These are phyloP conservation scores for Sakesphorus luctuosus DNA, from an alignment of 2,113 vertebrate species.

Conservation along the genomic window DNA sequence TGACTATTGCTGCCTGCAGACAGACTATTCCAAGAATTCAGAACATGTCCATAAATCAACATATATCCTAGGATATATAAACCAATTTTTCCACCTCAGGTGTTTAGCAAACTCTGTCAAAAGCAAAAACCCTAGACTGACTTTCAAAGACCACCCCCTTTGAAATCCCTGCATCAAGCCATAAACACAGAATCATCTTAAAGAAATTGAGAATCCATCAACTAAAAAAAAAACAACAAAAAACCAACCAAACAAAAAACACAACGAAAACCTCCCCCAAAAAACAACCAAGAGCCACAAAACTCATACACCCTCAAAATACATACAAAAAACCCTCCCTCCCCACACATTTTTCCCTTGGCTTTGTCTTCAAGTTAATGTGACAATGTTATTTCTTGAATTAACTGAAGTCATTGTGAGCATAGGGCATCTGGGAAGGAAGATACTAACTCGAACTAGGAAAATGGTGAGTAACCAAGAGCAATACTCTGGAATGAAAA, in stretches of 20 bases:
- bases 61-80: neutral
- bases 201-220: neutral
- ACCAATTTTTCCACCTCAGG: neutral
- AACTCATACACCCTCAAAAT: neutral
- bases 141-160: neutral
- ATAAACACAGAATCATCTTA: neutral
- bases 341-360: neutral
- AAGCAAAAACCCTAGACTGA: neutral
- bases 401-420: neutral
- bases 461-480: neutral
- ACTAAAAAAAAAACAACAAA: neutral
- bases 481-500: neutral
- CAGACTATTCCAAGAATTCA: neutral
- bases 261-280: too few species aligned
- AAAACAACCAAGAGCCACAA: neutral
- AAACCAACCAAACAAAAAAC: too few species aligned
- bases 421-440: neutral
- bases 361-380: neutral
- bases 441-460: neutral
- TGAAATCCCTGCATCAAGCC: neutral
- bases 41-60: neutral
- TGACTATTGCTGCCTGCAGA: neutral
- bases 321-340: neutral
- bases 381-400: neutral
- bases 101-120: neutral